Conservation (phyloP, 2,888 invertebrate genomes). For the Eilema sororculum region DNA sequence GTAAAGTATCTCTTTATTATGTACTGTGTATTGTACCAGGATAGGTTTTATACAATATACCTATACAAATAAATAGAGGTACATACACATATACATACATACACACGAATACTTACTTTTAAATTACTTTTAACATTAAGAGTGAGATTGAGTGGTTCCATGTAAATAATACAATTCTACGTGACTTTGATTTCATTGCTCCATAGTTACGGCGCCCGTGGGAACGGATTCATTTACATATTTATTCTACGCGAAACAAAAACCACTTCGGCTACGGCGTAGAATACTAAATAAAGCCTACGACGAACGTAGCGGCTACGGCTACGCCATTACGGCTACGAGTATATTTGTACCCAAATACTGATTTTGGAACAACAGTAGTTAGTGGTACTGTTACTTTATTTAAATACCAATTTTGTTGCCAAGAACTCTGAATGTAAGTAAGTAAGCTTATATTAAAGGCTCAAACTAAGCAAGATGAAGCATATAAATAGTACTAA, state of each 20-base stretch:
- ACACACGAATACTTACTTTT: too few species aligned
- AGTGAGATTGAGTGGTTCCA: not conserved
- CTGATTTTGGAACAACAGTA: not conserved
- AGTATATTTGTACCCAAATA: not conserved
- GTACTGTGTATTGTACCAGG: too few species aligned
- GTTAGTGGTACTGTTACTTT: not conserved
- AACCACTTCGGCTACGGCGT: not conserved
- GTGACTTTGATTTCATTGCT: not conserved
- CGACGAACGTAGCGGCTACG: not conserved
- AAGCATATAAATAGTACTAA: not conserved
- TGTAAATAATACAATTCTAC: constrained; percentile 5
- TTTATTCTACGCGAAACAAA: constrained; percentile 2
- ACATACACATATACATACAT: too few species aligned
- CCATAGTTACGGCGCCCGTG: not conserved
- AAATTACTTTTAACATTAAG: not conserved
- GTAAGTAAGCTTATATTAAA: not conserved
- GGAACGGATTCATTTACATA: not conserved
- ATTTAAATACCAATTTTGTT: not conserved
- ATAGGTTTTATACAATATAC: too few species aligned
- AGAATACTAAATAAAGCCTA: not conserved
- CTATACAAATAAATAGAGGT: too few species aligned
- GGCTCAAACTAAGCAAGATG: not conserved
- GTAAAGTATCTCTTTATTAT: too few species aligned
- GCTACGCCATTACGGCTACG: not conserved
- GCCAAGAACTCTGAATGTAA: not conserved